Percentiles rank a stretch among this genome's conserved stretches.
phyloP scores from a whole-genome alignment of 2,113 vertebrate species.

The Nyctereutes procyonoides region DNA sequence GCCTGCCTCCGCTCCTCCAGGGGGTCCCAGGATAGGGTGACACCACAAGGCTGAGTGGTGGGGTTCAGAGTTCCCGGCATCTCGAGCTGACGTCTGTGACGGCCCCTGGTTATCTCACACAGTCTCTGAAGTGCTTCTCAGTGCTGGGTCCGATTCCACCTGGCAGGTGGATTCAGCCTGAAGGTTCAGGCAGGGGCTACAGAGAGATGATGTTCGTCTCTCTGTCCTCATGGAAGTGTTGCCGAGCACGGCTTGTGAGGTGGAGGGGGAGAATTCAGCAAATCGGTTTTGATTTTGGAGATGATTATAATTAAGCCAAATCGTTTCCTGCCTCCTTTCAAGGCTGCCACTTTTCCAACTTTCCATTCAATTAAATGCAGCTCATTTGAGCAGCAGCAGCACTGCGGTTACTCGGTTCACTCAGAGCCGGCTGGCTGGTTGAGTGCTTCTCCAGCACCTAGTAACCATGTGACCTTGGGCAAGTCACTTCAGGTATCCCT shows the following conservation, averaged over 20 bases:
- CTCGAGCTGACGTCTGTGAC: not conserved
- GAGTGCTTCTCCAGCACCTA: not conserved
- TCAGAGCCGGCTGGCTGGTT: not conserved
- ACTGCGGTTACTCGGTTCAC: not conserved
- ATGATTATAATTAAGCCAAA: not conserved
- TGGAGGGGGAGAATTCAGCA: not conserved
- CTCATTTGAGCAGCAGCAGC: not conserved
- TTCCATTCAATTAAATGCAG: not conserved
- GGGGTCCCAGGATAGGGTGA: too few relatives aligned
- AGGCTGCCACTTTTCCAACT: not conserved
- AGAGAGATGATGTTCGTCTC: not conserved
- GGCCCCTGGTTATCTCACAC: not conserved
- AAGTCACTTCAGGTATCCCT: not conserved
- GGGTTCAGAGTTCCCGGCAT: too few relatives aligned
- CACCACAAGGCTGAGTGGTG: too few relatives aligned
- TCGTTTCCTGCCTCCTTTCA: not conserved
- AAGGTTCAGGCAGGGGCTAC: not conserved
- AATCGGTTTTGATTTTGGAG: not conserved
- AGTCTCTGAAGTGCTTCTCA: not conserved
- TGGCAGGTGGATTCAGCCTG: not conserved
- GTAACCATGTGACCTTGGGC: not conserved
- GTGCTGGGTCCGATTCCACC: not conserved
- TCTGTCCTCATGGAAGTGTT: not conserved
- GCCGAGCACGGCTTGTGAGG: not conserved
- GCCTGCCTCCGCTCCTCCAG: not conserved